Conservation (phyloP, 35 echinoderm and acorn worm species). For the Apostichopus californicus region DNA sequence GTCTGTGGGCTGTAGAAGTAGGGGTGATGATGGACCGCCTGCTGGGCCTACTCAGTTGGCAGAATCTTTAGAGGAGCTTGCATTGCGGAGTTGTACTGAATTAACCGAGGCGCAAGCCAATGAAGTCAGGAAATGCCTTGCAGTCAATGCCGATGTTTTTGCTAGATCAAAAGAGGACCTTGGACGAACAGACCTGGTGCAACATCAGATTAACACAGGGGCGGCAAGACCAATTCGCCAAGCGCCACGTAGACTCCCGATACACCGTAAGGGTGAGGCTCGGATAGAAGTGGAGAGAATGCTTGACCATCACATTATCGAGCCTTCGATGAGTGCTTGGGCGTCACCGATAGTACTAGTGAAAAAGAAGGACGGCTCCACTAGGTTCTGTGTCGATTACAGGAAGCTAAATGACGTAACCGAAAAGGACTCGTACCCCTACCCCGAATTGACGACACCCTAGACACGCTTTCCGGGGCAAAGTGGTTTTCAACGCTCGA, state of each 20-base stretch:
- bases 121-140: slow-evolving; percentile 5
- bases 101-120: neutral
- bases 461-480: too few species aligned
- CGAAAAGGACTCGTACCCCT: too few species aligned
- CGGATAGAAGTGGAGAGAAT: slow-evolving; percentile 63
- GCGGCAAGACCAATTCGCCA: slow-evolving; percentile 56
- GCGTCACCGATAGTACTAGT: slow-evolving; percentile 68
- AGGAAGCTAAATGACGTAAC: neutral
- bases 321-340: slow-evolving; percentile 68
- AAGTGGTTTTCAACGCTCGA: too few species aligned
- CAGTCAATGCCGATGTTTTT: slow-evolving; percentile 21
- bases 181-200: slow-evolving; percentile 52
- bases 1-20: too few species aligned
- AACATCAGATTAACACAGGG: slow-evolving; percentile 62
- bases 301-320: neutral
- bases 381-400: slow-evolving; percentile 76
- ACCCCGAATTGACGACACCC: too few species aligned
- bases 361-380: slow-evolving; percentile 76
- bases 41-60: neutral
- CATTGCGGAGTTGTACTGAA: neutral
- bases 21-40: neutral
- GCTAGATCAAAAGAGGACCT: slow-evolving; percentile 51
- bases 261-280: slow-evolving; percentile 27
- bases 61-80: neutral
- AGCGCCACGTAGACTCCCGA: slow-evolving; percentile 52